phyloP scores from a whole-genome alignment of 2,797 vertebrate species.

The Distichodus sexfasciatus region DNA sequence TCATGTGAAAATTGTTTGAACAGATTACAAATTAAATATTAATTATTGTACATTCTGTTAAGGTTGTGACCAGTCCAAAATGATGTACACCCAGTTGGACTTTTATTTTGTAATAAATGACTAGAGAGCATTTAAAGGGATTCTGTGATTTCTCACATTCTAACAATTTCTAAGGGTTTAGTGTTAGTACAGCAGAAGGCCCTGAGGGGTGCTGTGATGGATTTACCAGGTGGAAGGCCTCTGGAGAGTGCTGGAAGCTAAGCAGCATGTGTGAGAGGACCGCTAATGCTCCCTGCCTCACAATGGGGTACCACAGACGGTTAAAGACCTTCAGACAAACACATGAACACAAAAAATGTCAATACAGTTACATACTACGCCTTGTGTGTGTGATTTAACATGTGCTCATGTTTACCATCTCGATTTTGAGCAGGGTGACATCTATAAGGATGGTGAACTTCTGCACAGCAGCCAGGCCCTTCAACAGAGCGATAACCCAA shows the following conservation, averaged over 20 bases:
- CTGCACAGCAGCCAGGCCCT: conserved; percentile 94
- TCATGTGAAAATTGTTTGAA: too few relatives aligned
- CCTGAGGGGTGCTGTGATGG: neutral
- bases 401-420: conserved; percentile 82
- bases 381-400: neutral
- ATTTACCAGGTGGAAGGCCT: conserved; percentile 97
- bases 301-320: conserved; percentile 96
- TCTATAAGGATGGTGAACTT: conserved; percentile 99
- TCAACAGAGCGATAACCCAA: conserved; percentile 94
- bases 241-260: conserved; percentile 98
- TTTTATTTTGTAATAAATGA: too few relatives aligned
- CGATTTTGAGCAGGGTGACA: conserved; percentile 96
- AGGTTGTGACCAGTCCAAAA: too few relatives aligned
- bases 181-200: neutral
- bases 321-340: conserved; percentile 85
- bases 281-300: conserved; percentile 91
- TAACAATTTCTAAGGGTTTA: neutral
- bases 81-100: too few relatives aligned
- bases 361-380: neutral
- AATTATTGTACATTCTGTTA: too few relatives aligned
- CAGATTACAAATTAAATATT: too few relatives aligned
- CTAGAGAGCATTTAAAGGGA: neutral
- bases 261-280: conserved; percentile 98
- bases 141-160: too few relatives aligned
- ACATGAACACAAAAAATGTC: conserved; percentile 4